phyloP scores from a whole-genome alignment of 2,797 vertebrate genomes.

The Galagoides demidoff region DNA sequence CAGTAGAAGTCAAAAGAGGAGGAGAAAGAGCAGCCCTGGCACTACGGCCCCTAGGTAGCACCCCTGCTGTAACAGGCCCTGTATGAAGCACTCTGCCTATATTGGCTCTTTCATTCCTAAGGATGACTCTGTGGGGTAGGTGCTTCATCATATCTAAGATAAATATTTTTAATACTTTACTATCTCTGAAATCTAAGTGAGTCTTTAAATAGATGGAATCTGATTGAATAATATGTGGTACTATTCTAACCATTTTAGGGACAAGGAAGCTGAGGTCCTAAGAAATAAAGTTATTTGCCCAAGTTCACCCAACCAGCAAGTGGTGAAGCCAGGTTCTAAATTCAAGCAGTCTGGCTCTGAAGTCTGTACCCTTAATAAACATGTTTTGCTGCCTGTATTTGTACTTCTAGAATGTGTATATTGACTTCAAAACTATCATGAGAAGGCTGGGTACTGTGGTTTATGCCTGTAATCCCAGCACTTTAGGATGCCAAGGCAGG shows the following conservation, averaged over 20 bases:
- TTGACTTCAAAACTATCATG: background rate
- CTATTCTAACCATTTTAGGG: conserved; percentile 9
- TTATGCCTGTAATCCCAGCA: no score
- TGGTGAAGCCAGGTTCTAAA: background rate
- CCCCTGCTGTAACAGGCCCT: background rate
- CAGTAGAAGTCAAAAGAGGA: background rate
- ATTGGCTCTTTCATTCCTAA: background rate
- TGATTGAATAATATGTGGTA: background rate
- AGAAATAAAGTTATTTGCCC: conserved; percentile 8
- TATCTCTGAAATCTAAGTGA: background rate
- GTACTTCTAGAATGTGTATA: background rate
- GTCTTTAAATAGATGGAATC: conserved; percentile 31
- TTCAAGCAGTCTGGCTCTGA: background rate
- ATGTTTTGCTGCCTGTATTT: background rate
- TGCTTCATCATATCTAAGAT: background rate
- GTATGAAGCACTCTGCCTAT: background rate
- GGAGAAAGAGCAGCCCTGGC: background rate
- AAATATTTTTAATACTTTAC: conserved; percentile 1
- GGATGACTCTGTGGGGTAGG: background rate
- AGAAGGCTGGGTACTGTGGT: background rate
- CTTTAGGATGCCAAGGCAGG: no score
- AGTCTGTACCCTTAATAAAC: background rate
- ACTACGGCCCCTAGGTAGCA: background rate
- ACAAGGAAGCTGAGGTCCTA: conserved; percentile 17
- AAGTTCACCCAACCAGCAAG: background rate